Percentiles rank a stretch among this genome's conserved stretches.
Evolutionary conservation across 2,888 invertebrate genomes (phyloP).

Genomic region (Parnassius smintheus): DNA sequence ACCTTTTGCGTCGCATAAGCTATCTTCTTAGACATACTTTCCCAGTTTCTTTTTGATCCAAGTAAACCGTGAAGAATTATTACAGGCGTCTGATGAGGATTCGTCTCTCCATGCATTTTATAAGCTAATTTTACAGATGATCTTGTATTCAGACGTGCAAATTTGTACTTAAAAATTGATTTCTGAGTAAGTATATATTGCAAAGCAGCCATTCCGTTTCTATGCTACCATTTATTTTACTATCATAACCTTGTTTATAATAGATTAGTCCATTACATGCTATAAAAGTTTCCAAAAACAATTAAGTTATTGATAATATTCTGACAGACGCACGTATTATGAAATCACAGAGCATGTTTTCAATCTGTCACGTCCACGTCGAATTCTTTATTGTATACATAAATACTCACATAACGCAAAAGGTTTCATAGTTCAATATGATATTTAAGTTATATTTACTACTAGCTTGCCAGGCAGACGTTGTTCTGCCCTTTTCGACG

Average conservation of each 20-base stretch:
- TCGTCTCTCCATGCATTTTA: constrained; percentile 40
- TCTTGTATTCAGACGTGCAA: constrained; percentile 25
- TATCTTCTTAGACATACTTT: constrained; percentile 86
- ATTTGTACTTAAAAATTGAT: constrained; percentile 1
- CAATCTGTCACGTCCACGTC: no score
- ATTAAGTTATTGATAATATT: no score
- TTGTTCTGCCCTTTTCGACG: no score
- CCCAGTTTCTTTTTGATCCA: constrained; percentile 95
- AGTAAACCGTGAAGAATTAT: constrained; percentile 92
- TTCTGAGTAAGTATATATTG: constrained; percentile 4
- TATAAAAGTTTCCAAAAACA: no score
- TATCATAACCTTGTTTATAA: background rate
- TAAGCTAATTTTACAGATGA: constrained; percentile 42
- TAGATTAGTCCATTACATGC: no score
- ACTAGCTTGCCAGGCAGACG: no score
- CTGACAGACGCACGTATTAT: no score
- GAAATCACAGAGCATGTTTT: no score
- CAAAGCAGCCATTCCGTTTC: constrained; percentile 42
- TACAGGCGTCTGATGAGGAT: constrained; percentile 72
- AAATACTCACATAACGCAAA: no score
- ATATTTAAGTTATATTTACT: no score
- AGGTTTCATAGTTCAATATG: no score
- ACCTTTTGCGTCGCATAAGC: constrained; percentile 79
- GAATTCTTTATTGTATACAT: no score
- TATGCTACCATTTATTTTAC: background rate